Evolutionary conservation across 2,113 vertebrate genomes (phyloP), one percentile per base, ranked within the genome.

Genomic region (Acinonyx jubatus): DNA sequence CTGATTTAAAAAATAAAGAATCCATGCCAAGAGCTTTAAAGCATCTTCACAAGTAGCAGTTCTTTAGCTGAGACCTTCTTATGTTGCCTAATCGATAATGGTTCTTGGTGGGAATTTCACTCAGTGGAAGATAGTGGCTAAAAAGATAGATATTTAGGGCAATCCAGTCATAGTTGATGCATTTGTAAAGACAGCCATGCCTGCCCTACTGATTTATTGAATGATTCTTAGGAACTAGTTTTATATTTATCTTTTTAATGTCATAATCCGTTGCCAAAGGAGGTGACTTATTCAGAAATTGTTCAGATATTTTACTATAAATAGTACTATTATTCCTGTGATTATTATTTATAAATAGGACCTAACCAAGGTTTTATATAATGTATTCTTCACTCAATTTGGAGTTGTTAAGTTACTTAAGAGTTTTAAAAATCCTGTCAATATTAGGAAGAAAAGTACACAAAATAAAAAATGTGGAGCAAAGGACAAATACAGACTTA

Each of bases 241-340:
- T 61, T 29, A 74, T 81, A 86, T 82, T 82, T 85, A 90, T 82
- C 69, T 79, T 86, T 65, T 92, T 89, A 94, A 95, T 96, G 14
- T 85, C 82, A 92, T 85, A 89, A 94, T 86, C 66, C 69, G 31
- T 87, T 97, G 66, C 69, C 52, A 82, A 36, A 66, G 9, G 57
- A 78, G 50, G 33, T 50, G 11, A 78, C 69, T 94, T 61, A 15
- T 78, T 92, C 78, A 96, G n/a, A 96, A 95, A 78, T 69, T 79
- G 23, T 41, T 85, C 52, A 93, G 63, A 82, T 68, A 95, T 97
- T 25, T 94, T 63, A 91, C 81, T 61, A 94, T 48, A 66, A 78
- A 52, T 81, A 85, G 7, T 86, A 36, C 9, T 65, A 23, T 96
- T 86, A 85, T 80, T 89, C 27, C 13, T 81, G 11, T 80, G 79